These are phyloP conservation scores for Diadophis punctatus DNA, from an alignment of 2,113 vertebrate genomes.

Conservation along the genomic window DNA sequence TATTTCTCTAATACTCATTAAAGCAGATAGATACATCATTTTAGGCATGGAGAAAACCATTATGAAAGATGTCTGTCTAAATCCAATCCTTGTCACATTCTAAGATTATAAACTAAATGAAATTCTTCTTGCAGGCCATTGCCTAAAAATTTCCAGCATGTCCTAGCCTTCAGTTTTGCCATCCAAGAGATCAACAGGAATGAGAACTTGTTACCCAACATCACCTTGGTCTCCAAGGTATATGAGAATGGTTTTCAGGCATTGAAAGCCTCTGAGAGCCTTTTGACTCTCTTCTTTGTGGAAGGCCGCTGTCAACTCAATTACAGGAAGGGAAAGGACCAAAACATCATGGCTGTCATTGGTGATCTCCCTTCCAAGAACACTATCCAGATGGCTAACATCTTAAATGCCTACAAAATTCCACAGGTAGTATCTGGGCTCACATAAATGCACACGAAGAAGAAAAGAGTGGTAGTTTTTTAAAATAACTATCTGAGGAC, in stretches of 20 bases:
- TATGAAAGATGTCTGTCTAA: not conserved
- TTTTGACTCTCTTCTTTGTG: not conserved
- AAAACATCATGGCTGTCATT: not conserved
- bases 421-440: not conserved
- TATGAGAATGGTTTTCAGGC: not conserved
- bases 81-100: not conserved
- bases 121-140: not conserved
- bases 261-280: not conserved
- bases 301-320: not conserved
- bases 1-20: not conserved
- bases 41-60: not conserved
- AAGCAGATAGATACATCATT: not conserved
- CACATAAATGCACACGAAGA: not conserved
- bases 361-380: not conserved
- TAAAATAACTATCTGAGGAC: not conserved
- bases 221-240: not conserved
- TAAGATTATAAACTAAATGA: not conserved
- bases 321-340: not conserved
- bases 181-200: not conserved
- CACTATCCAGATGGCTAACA: not conserved
- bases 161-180: not conserved
- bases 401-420: not conserved
- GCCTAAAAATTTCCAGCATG: not conserved
- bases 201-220: not conserved
- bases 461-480: not conserved